Conservation (phyloP, 2,888 invertebrate genomes). For the Timema cristinae region DNA sequence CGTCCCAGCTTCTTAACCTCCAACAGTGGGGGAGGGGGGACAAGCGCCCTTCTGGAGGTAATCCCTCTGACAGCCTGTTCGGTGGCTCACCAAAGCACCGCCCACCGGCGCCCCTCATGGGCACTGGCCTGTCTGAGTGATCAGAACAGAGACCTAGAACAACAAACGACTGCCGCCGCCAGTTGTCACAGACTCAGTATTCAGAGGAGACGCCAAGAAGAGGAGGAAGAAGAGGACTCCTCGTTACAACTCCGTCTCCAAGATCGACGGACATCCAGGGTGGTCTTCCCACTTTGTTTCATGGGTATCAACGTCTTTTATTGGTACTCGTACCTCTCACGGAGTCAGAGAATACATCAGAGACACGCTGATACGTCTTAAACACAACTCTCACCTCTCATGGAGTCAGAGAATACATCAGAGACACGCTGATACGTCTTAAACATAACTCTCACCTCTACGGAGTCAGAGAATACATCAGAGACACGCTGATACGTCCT, state of each 20-base stretch:
- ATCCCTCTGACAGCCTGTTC: conserved; percentile 52
- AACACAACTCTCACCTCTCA: too few species aligned
- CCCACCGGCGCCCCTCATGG: conserved; percentile 18
- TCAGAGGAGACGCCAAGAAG: conserved; percentile 25
- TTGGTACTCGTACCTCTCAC: conserved; percentile 65
- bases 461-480: too few species aligned
- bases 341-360: conserved; percentile 19
- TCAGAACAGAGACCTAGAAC: conserved; percentile 15
- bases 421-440: too few species aligned
- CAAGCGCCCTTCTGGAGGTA: conserved; percentile 52
- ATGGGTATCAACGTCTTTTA: conserved; percentile 72
- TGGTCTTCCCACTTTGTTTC: conserved; percentile 73
- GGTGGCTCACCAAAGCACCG: conserved; percentile 16
- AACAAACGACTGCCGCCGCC: conserved; percentile 21
- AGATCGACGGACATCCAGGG: conserved; percentile 71
- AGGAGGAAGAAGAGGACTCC: conserved; percentile 50
- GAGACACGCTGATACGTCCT: too few species aligned
- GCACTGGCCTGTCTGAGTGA: conserved; percentile 17
- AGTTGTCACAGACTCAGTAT: conserved; percentile 26
- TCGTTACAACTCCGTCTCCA: conserved; percentile 73
- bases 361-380: too few species aligned
- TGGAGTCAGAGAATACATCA: too few species aligned
- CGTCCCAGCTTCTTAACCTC: too few species aligned
- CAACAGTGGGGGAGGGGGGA: too few species aligned
- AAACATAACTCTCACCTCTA: too few species aligned